Evolutionary conservation across 23 tunicate genomes (phyloP), one percentile per base, ranked within the genome.

Genomic region (Corella eumyota): DNA sequence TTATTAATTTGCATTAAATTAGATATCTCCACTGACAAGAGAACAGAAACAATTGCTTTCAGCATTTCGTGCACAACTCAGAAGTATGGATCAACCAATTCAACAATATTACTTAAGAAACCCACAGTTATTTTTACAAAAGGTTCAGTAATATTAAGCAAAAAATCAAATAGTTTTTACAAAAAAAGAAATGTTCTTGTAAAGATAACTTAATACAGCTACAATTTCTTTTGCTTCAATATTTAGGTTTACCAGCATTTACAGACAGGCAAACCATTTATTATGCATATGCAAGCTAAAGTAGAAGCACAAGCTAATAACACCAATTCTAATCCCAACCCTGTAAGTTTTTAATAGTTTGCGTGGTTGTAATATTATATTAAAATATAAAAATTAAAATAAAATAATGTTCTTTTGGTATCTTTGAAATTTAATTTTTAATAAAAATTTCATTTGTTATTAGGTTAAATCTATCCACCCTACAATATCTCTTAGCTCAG

Each of bases 11-110:
- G 24, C 15, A 24, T 58, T 58, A 6, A 19, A 5, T 11, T 34
- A 66, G 58, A 31, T 45, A 25, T 45, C 71, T 19, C 30, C 71
- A 26, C 59, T 76, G 26, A 30, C 83, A 46, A 76, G 38, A 62
- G 85, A 86, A 44, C 95, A 86, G 31, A 83, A 66, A 52, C 95
- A 86, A 52, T 60, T 86, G 45, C 64, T 73, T 29, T 47, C 77
- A n/a, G 95, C 76, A 21, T 86, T 86, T 66, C 72, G 77, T 25
- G 95, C 95, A 19, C 95, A 86, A 36, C 68, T 86, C 30, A 73
- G 67, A 36, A 25, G 86, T 19, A 78, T 86, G 95, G 85, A 83
- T 17, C 62, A 60, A 1, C 75, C 85, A 13, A 61, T 86, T 4
- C 85, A 77, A 48, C 81, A 86, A 45, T 86, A 86, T 67, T 86